Base-by-base conservation (phyloP, 1,140 invertebrate genomes). In the Microplitis demolitor region DNA sequence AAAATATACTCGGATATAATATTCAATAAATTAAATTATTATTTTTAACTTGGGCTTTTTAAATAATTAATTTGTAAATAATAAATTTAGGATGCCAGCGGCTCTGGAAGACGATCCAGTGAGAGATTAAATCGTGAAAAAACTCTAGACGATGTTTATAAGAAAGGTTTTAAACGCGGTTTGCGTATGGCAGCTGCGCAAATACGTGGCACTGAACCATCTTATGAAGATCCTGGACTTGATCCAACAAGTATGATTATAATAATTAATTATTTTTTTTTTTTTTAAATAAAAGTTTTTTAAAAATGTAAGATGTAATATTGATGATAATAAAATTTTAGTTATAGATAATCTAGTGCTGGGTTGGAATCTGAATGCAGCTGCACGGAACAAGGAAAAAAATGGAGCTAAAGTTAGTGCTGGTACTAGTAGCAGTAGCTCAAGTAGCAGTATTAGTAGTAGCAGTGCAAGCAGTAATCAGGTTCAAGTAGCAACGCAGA, bases 401-500 rank as follows among this genome's bases (percentile, higher is more conserved):
- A 35, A 60, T 67, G 61, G 53, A 13, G 35, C n/a, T 58, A 78
- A 73, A n/a, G 67, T 56, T 16, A 76, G 66, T 74, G 60, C 51
- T 74, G 72, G 63, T 61, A 76, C 33, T 68, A 76, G 67, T 58
- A 74, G 66, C 74, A 73, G 39, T 75, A 76, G 67, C 76, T 72
- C 64, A 73, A 71, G 51, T 75, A 74, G 50, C 77, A 74, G 77
- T 39, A 73, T 56, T 24, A 66, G 67, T 80, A 80, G 64, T 73
- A 78, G 31, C 33, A 69, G 63, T 54, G 45, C 58, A 1, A 51
- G 61, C 31, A 71, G 35, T 31, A 85, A 87, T 73, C 90, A 90
- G 76, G 89, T 91, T 2, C 87, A 91, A 82, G 90, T 91, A 11
- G 89, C 89, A 3, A 91, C 90, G 0, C 89, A 90, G 71, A 90